phyloP scores from a whole-genome alignment of 2,888 invertebrate genomes.

The Barypeithes pellucidus region DNA sequence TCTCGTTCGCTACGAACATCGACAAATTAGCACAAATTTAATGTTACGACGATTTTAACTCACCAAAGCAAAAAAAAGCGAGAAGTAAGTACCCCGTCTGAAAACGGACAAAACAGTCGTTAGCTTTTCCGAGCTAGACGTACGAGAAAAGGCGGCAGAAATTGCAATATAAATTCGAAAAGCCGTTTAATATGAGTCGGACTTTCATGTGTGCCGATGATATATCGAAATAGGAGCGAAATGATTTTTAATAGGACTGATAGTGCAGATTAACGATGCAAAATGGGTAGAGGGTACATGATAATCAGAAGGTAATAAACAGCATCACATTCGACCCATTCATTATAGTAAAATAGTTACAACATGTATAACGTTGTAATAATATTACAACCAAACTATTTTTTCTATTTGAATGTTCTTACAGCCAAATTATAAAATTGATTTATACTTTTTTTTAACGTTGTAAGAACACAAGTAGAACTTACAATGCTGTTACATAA shows the following conservation, averaged over 20 bases:
- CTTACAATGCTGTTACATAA: no score
- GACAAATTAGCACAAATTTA: slow-evolving; percentile 61
- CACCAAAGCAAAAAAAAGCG: slow-evolving; percentile 9
- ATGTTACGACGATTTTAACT: slow-evolving; percentile 59
- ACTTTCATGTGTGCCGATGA: slow-evolving; percentile 44
- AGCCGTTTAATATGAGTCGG: slow-evolving; percentile 15
- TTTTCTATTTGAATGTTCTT: no score
- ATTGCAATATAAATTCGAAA: slow-evolving; percentile 35
- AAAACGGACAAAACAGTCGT: slow-evolving; percentile 32
- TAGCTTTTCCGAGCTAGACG: slow-evolving; percentile 27
- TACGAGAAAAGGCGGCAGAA: slow-evolving; percentile 43
- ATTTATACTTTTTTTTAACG: no score
- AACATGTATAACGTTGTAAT: no score
- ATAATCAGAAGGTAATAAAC: no score
- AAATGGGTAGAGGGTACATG: neutral
- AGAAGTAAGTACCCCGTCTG: slow-evolving; percentile 6
- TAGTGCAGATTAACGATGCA: neutral
- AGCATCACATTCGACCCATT: no score
- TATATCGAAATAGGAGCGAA: slow-evolving; percentile 44
- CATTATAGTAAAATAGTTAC: no score
- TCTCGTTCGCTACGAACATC: slow-evolving; percentile 49
- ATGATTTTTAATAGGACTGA: slow-evolving; percentile 35
- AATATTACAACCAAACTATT: no score
- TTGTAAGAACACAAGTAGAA: no score
- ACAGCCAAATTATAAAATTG: no score